phyloP scores from a whole-genome alignment of 2,888 invertebrate species.

The Drosophila differens region DNA sequence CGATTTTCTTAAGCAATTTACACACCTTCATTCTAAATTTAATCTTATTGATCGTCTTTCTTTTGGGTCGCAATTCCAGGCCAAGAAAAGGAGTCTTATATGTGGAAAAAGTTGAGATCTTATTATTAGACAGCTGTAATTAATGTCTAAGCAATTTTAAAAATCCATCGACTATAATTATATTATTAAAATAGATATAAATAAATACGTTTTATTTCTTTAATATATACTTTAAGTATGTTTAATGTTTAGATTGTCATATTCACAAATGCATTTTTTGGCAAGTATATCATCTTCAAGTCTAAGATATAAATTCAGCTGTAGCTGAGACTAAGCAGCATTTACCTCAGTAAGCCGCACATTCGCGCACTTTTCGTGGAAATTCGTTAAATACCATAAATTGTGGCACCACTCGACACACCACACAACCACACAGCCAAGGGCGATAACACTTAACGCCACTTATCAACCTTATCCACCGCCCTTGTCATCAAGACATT shows the following conservation, averaged over 20 bases:
- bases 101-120: neutral
- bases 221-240: too few species aligned
- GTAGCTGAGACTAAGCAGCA: neutral
- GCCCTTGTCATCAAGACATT: constrained; percentile 65
- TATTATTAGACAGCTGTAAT: neutral
- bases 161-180: neutral
- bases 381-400: constrained; percentile 48
- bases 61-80: neutral
- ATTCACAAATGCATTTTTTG: neutral
- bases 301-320: neutral
- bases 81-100: neutral
- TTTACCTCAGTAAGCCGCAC: constrained; percentile 2
- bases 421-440: constrained; percentile 16
- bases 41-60: too few species aligned
- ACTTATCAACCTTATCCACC: constrained; percentile 57
- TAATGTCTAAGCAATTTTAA: neutral
- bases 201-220: neutral
- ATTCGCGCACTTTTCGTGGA: neutral
- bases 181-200: neutral
- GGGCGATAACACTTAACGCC: constrained; percentile 62
- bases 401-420: constrained; percentile 9
- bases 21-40: neutral
- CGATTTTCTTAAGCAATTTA: neutral
- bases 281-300: neutral
- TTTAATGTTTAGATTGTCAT: neutral